Evolutionary conservation across 92 coral and sea anemone genomes (phyloP), one percentile per base, ranked within the genome.

Genomic region (Actinostola sp.): DNA sequence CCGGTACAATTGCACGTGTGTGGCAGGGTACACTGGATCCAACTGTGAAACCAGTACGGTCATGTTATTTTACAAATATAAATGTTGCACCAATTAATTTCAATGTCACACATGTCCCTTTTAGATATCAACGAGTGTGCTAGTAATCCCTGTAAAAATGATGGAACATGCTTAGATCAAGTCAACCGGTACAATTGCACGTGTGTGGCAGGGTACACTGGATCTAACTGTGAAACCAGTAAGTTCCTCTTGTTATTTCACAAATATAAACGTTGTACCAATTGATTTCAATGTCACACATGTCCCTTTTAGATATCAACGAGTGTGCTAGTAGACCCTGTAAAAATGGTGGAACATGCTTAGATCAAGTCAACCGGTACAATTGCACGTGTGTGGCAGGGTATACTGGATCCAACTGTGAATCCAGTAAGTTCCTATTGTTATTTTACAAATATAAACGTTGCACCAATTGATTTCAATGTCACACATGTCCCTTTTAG

Each of bases 281-380:
- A 4, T 4, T 3, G 19, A 4, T 13, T 23, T 13, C 15, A 8
- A 41, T 14, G 21, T 13, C 19, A 3, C 12, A 12, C 31, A 1
- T 33, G n/a, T 48, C 34, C 63, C n/a, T n/a, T n/a, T n/a, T n/a
- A 77, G 83, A 67, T 38, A 33, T 62, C 23, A 52, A 79, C 23
- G 65, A 71, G 0, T 79, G 84, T 43, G 27, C 32, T 5, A 33
- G 50, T 1, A 76, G 48, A 13, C 67, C 33, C 1, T 71, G 84
- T 23, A 46, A 58, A 42, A 69, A 69, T 13, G 52, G 60, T 35
- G 84, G 78, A 12, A 46, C 10, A 52, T 48, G 54, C 19, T 4
- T 5, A 0, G 77, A 71, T 43, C 66, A 15, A 27, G 8, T 30
- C 4, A 30, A 51, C 61, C 67, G 79, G 29, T 71, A 34, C 29